Evolutionary conservation across 2,888 invertebrate species (phyloP).

Genomic region (Polydesmus complanatus): DNA sequence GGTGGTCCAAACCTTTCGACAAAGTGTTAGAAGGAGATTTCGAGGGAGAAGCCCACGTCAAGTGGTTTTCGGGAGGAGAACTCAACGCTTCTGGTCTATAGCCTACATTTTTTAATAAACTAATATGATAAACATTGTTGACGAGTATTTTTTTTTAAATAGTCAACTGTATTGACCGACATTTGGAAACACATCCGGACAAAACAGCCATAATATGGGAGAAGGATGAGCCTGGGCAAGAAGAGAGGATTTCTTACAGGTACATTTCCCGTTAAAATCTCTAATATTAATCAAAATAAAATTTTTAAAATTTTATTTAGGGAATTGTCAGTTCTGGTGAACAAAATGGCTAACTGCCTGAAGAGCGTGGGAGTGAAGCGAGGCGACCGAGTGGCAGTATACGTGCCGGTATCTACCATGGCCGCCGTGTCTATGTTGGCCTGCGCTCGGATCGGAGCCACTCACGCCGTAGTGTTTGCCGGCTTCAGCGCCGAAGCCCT

Average conservation of each 20-base stretch:
- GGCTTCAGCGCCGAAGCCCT: conserved; percentile 39
- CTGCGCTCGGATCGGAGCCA: conserved; percentile 38
- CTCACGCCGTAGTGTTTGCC: conserved; percentile 40
- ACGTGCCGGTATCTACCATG: conserved; percentile 35
- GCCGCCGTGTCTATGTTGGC: conserved; percentile 38
- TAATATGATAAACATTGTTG: not conserved
- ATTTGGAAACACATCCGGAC: conserved; percentile 29
- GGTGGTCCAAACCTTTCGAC: conserved; percentile 30
- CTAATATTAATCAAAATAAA: too few relatives aligned
- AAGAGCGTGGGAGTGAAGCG: conserved; percentile 30
- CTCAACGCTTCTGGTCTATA: conserved; percentile 32
- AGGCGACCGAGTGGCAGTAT: conserved; percentile 38
- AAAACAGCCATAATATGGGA: conserved; percentile 36
- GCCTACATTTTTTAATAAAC: not conserved
- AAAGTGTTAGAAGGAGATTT: conserved; percentile 29
- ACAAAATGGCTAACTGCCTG: conserved; percentile 32
- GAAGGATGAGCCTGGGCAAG: conserved; percentile 36
- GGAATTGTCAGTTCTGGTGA: conserved; percentile 30
- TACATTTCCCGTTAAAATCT: too few relatives aligned
- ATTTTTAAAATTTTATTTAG: too few relatives aligned
- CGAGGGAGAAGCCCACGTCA: conserved; percentile 25
- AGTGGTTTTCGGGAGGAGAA: conserved; percentile 33
- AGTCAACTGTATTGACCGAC: conserved; percentile 36
- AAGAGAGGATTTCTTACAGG: conserved; percentile 24
- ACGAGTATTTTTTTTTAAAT: not conserved